Evolutionary conservation across 2,888 invertebrate genomes (phyloP).

Genomic region (Plutella xylostella): DNA sequence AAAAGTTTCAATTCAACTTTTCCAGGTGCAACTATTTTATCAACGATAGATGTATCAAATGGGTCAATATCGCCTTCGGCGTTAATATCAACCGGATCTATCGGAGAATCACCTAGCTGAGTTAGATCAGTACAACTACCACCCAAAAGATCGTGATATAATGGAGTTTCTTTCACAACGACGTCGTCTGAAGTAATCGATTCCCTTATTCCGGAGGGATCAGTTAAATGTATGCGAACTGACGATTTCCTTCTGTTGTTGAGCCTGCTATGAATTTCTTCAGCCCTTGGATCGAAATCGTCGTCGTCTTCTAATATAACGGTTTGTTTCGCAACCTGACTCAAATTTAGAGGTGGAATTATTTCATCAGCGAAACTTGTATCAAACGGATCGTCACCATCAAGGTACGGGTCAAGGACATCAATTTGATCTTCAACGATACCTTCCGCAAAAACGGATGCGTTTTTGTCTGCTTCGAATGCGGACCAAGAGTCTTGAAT

Average conservation of each 20-base stretch:
- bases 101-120: conserved; percentile 75
- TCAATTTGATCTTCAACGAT: conserved; percentile 60
- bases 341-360: conserved; percentile 59
- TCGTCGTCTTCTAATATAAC: conserved; percentile 49
- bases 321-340: conserved; percentile 51
- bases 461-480: conserved; percentile 69
- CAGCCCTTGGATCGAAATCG: conserved; percentile 75
- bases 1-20: conserved; percentile 82
- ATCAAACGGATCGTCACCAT: conserved; percentile 85
- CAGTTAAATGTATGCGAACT: conserved; percentile 73
- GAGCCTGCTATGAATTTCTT: conserved; percentile 55
- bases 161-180: conserved; percentile 50
- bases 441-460: conserved; percentile 52
- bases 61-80: conserved; percentile 78
- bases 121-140: conserved; percentile 83
- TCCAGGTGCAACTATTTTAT: conserved; percentile 78
- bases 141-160: conserved; percentile 80
- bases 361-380: conserved; percentile 85
- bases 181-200: conserved; percentile 66
- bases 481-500: conserved; percentile 74
- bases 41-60: conserved; percentile 86
- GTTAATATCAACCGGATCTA: conserved; percentile 72
- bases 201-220: conserved; percentile 72
- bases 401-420: conserved; percentile 56
- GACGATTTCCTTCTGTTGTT: conserved; percentile 61